These are phyloP conservation scores for Mayetiola destructor DNA, from an alignment of 2,888 invertebrate species.

Conservation along the genomic window DNA sequence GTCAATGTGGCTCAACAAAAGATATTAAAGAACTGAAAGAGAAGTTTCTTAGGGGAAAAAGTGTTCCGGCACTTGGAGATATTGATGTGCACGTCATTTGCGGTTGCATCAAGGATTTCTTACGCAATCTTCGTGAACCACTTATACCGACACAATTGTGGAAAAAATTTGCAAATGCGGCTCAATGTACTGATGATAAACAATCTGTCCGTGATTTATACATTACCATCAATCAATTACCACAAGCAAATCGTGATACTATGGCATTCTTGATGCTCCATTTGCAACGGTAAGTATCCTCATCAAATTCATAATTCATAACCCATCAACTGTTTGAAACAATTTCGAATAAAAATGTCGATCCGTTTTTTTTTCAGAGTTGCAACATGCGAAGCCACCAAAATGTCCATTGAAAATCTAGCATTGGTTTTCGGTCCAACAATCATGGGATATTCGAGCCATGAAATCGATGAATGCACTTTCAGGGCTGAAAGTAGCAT, in stretches of 20 bases:
- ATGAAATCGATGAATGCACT: slow-evolving; percentile 52
- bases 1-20: slow-evolving; percentile 76
- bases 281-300: slow-evolving; percentile 57
- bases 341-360: background rate
- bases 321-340: background rate
- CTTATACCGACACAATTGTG: slow-evolving; percentile 69
- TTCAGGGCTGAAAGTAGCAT: slow-evolving; percentile 65
- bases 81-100: slow-evolving; percentile 80
- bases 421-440: slow-evolving; percentile 89
- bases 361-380: slow-evolving; percentile 41
- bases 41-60: slow-evolving; percentile 73
- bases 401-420: slow-evolving; percentile 83
- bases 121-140: slow-evolving; percentile 77
- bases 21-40: slow-evolving; percentile 77
- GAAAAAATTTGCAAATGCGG: slow-evolving; percentile 44
- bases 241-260: slow-evolving; percentile 90
- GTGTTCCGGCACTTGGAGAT: slow-evolving; percentile 59
- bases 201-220: slow-evolving; percentile 39
- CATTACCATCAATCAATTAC: slow-evolving; percentile 53
- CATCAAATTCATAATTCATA: background rate
- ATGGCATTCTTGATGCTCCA: slow-evolving; percentile 85
- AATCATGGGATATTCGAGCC: slow-evolving; percentile 73
- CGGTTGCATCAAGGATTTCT: slow-evolving; percentile 87
- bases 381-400: slow-evolving; percentile 64
- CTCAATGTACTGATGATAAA: slow-evolving; percentile 37